Percentiles rank a stretch among this genome's conserved stretches.
Evolutionary conservation across 2,113 vertebrate species (phyloP).

Genomic region (Dendropsophus ebraccatus): DNA sequence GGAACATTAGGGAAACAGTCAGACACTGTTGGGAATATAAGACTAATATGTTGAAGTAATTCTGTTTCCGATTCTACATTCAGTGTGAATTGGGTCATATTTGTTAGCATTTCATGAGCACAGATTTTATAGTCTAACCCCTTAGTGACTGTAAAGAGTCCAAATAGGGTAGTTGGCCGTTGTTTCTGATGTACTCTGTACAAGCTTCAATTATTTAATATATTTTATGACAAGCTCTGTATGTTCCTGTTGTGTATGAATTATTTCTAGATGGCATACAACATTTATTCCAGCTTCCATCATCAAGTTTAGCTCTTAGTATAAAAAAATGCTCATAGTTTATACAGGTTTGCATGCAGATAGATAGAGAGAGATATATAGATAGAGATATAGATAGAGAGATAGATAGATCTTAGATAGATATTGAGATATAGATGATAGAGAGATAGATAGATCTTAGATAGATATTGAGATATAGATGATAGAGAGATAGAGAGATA

Average conservation of each 20-base stretch:
- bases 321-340: neutral
- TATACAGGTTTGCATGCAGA: neutral
- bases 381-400: too few species aligned
- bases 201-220: neutral
- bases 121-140: neutral
- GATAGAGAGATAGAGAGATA: too few species aligned
- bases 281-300: neutral
- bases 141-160: neutral
- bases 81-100: too few species aligned
- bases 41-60: too few species aligned
- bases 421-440: too few species aligned
- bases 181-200: neutral
- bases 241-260: neutral
- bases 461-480: too few species aligned
- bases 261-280: slow-evolving; percentile 5
- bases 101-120: neutral
- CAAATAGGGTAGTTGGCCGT: neutral
- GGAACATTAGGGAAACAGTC: too few species aligned
- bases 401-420: too few species aligned
- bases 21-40: too few species aligned
- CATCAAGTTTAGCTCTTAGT: neutral
- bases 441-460: too few species aligned
- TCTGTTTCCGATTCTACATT: too few species aligned
- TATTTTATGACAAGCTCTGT: neutral
- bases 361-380: too few species aligned